Evolutionary conservation across 2,888 invertebrate species (phyloP), one percentile per base, ranked within the genome.

Genomic region (Lithosia quadra): DNA sequence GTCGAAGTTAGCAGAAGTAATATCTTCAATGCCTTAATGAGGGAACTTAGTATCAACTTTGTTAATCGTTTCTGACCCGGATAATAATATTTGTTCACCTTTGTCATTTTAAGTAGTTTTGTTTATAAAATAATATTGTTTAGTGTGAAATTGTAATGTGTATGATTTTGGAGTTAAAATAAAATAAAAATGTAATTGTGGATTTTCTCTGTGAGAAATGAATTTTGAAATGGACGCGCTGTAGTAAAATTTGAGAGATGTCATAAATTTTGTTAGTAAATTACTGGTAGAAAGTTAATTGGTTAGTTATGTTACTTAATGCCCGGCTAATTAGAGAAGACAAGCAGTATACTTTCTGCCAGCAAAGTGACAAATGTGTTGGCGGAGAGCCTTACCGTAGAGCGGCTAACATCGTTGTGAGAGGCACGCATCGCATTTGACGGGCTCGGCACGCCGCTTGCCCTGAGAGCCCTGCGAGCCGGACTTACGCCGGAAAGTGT

Each of bases 401-500:
- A 89, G 91, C 90, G 92, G 94, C 90, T 95, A 95, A 91, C 95
- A 95, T 89, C 95, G 94, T 92, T 95, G 95, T 86, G 95, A 95
- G 91, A 95, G 95, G 93, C 95, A 95, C 92, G 95, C 95, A 91
- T 95, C 94, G 92, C 95, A 95, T 91, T 93, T 92, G 92, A 93
- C 94, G 88, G 94, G 92, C 90, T 95, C 95, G 86, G 91, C 89
- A 86, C 92, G 93, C 88, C 92, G 91, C 91, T 92, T 94, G 91
- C 90, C 91, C 91, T 93, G 94, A 91, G 95, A 92, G 91, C 91
- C 92, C 88, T 94, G 95, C 89, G 94, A 92, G 89, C 93, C 94
- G 92, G 95, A 94, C 92, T 95, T 95, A 95, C 95, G 95, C 90
- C 95, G 95, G 92, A 95, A 95, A 92, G 95, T 95, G 95, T 95